Base-by-base conservation (phyloP, 2,113 vertebrate species). In the cattle (Bos taurus) region DNA sequence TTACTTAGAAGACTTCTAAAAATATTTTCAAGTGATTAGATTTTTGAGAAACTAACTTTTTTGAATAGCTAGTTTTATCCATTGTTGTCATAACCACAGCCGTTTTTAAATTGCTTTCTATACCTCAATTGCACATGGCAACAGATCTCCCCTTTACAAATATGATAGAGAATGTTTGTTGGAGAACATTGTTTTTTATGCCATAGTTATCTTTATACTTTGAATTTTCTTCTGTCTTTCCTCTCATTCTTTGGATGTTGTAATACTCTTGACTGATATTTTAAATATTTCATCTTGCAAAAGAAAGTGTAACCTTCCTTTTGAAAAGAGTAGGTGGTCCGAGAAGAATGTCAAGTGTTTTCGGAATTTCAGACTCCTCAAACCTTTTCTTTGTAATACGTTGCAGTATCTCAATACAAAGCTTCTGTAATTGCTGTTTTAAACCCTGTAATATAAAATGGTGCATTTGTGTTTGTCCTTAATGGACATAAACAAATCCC, bases 401-500 rank as follows among this genome's bases (percentile, higher is more conserved):
- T 64, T 89, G 82, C 54, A 43, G 28, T 56, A 40, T 85, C 84
- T 91, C 52, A 43, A n/a, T 62, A 13, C 36, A 25, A 40, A 7
- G 50, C 60, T 87, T 88, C 94, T 90, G 15, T 52, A 56, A 62
- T 77, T 92, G 71, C 67, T 57, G 16, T 60, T 71, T 52, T 78
- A 89, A 97, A 94, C 97, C 94, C 12, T 7, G 0, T 77, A 81
- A 81, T 95, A 88, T 56, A 83, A 94, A 89, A 26, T n/a, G 9
- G 50, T 95, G 92, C 54, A 33, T 97, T 96, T 96, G 40, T 95
- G 15, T n/a, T 90, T 91, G 62, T 93, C 95, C 83, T 87, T 98
- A 96, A 97, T 97, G 97, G 97, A 97, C 56, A 78, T 74, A 50
- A 94, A 71, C 81, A 96, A 95, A 97, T 97, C 92, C 90, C 84